Base-by-base conservation (phyloP, 30 jellyfish, hydroid and myxozoan species). In the Aurelia sp. region DNA sequence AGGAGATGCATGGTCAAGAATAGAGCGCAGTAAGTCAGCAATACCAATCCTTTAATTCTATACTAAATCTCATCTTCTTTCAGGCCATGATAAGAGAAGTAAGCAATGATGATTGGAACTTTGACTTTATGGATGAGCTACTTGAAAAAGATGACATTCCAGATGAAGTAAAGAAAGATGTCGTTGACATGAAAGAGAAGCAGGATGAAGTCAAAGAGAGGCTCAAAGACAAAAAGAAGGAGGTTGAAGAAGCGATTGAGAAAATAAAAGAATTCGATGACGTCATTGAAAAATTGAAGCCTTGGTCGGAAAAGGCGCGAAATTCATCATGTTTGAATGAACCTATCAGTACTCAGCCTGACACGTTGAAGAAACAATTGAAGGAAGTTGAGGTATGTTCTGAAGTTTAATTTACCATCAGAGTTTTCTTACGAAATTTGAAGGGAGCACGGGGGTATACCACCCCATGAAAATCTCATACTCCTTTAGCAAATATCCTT, bases 281-380 rank as follows among this genome's bases (percentile, higher is more conserved):
- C 20, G 55, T 92, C 79, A 67, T 76, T 7, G 97, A 87, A 19
- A 85, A 74, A 22, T 64, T 92, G n/a, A 63, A 73, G 18, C 84
- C 69, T 20, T 81, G 76, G 77, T 71, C 89, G 2, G 76, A 58
- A 5, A 3, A 33, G 21, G 58, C 78, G 7, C 64, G 83, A 21
- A 72, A 70, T 40, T 40, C 53, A 4, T 86, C 97, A 20, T 51
- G 74, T 10, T 62, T 92, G 41, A 66, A 33, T 16, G 96, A 92
- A 40, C 97, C 98, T n/a, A 48, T 87, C 35, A 82, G 91, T 50
- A 47, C 73, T 41, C 82, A 92, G 15, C 96, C 94, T 9, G 91
- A 92, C 3, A 59, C 44, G 7, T 40, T 92, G 83, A 92, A 83
- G 72, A 68, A 73, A 61, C 97, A 86, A 60, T 53, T 81, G 53